Base-by-base conservation (phyloP, 2,888 invertebrate genomes). In the Melanophora roralis region DNA sequence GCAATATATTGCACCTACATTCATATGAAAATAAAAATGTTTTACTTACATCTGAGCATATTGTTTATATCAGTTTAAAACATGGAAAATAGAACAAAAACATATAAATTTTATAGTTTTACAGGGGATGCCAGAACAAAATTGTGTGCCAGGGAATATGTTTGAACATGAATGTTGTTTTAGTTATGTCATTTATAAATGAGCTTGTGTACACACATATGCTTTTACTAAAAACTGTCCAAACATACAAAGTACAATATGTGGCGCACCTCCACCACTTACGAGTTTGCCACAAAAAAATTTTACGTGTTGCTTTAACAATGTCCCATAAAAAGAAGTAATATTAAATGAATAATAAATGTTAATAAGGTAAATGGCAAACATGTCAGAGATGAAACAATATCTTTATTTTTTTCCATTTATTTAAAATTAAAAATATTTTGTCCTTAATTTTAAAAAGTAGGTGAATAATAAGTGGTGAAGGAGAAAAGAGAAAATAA, bases 311-410 rank as follows among this genome's bases (percentile, higher is more conserved):
- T 38, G 36, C 45, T 79, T 78, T 79, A 71, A 79, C 59, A 71
- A 53, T 75, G 23, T 40, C 19, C n/a, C 65, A 60, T 69, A 79
- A 79, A 78, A 79, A 57, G 57, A 27, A 68, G 65, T 62, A 71
- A 72, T 60, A 57, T 51, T 51, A 71, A 81, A 82, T 86, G 85
- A 84, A 87, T 87, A 87, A 86, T 86, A 86, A 87, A 87, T 87
- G 87, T 85, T 87, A 85, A 87, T 86, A 86, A 84, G 85, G 84
- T 84, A 87, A 86, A 83, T 83, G 78, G 78, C 81, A 82, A 40
- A 77, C 73, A 79, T 71, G 69, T n/a, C 57, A 34, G 62, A 64
- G 14, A 77, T 51, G 38, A 62, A 68, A 62, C n/a, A 73, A 14
- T 49, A 11, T 53, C 14, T 23, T 40, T 11, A 23, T 8, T 19